phyloP scores from a whole-genome alignment of 2,888 invertebrate species.

The Cryptops parisi region DNA sequence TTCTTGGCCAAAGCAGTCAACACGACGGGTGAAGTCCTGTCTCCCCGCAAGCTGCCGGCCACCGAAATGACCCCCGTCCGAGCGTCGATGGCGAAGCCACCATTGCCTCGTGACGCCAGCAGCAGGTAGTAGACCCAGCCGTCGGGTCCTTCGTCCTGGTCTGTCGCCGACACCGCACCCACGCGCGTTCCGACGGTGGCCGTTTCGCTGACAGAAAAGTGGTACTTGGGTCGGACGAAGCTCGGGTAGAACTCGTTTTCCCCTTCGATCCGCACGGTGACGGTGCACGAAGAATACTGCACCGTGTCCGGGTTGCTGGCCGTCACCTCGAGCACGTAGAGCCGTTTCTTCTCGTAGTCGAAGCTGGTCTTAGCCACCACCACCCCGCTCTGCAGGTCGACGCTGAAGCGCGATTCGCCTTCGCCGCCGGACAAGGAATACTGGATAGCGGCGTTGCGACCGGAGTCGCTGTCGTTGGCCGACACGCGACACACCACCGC shows the following conservation, averaged over 20 bases:
- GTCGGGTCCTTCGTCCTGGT: conserved; percentile 75
- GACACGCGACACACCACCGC: conserved; percentile 56
- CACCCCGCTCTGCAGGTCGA: conserved; percentile 60
- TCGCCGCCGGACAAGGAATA: conserved; percentile 66
- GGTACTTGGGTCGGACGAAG: conserved; percentile 76
- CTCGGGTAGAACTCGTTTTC: conserved; percentile 79
- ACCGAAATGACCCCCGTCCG: conserved; percentile 73
- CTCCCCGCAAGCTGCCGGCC: conserved; percentile 63
- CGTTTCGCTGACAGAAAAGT: conserved; percentile 84
- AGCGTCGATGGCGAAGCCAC: conserved; percentile 71
- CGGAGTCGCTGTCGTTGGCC: conserved; percentile 74
- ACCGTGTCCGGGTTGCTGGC: conserved; percentile 75
- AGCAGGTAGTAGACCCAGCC: conserved; percentile 81
- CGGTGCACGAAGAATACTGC: conserved; percentile 52
- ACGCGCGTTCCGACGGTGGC: conserved; percentile 71
- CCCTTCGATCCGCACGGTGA: conserved; percentile 62
- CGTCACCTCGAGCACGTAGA: conserved; percentile 57
- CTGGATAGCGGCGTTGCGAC: conserved; percentile 67
- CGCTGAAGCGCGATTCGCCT: conserved; percentile 55
- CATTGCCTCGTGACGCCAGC: conserved; percentile 81
- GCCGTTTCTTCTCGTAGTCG: conserved; percentile 69
- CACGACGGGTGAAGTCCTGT: conserved; percentile 76
- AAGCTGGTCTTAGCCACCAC: conserved; percentile 61
- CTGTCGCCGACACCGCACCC: conserved; percentile 72
- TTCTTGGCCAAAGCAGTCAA: conserved; percentile 90